Base-by-base conservation (phyloP, 2,888 invertebrate species). In the Rotaria macrura region DNA sequence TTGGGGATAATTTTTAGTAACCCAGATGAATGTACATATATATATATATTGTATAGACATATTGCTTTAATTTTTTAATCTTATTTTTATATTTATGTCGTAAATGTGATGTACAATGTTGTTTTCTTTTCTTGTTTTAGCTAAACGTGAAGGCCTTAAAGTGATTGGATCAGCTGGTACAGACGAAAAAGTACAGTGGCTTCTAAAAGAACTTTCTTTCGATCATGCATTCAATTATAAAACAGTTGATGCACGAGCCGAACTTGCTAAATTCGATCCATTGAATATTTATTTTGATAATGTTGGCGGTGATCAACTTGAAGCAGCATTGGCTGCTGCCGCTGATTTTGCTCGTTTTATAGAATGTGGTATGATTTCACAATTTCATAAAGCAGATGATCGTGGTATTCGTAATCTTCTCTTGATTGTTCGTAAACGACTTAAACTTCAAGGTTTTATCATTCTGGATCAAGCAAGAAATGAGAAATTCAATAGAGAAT, bases 211-310 rank as follows among this genome's bases (percentile, higher is more conserved):
- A 85, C 90, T 94, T 2, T 93, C 93, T 10, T 94, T 94, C 88
- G 93, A 94, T 89, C 90, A 91, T 87, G 94, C 93, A 25, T 93
- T 93, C 87, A 94, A 94, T 91, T 94, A 94, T 90, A 94, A 94
- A 90, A 93, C 92, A 3, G 91, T 90, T 14, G 89, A 93, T 88
- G 88, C 93, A 83, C 89, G 89, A 0, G 89, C 91, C 83, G 93
- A 92, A 79, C 90, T 95, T 25, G 92, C 92, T 87, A 91, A 93
- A 89, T 91, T 90, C 85, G 94, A 94, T 23, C 94, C 94, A 0
- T 90, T 94, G 0, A 94, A 94, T 89, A 93, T 94, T 89, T 94
- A 94, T 89, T 94, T 94, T 89, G 94, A 94, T 89, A 94, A 94
- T 90, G 94, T 94, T 40, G 79, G 79, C 34, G 79, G 79, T 79